These are phyloP conservation scores for Cynopterus sphinx DNA, from an alignment of 2,797 vertebrate genomes.

Conservation along the genomic window DNA sequence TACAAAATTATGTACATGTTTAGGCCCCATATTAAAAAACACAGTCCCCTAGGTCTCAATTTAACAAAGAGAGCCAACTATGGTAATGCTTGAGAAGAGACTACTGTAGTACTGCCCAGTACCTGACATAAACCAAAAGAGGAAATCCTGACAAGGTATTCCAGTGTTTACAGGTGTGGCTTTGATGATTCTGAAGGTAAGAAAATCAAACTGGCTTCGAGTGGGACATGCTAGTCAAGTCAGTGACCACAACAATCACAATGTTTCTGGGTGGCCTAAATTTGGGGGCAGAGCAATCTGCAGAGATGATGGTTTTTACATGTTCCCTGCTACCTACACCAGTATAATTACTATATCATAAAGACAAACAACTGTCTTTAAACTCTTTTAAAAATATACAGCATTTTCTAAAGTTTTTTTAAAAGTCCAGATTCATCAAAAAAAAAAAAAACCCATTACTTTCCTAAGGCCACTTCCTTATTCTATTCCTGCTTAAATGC, in stretches of 20 bases:
- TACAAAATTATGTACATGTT: slow-evolving; percentile 59
- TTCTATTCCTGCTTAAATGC: slow-evolving; percentile 90
- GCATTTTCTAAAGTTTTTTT: neutral
- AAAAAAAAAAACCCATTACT: slow-evolving; percentile 3
- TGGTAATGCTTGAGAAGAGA: neutral
- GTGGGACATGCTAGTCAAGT: neutral
- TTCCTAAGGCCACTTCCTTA: neutral
- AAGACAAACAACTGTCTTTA: neutral
- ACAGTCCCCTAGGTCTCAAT: neutral
- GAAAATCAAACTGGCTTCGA: slow-evolving; percentile 2
- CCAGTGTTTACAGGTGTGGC: neutral
- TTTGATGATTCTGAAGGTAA: slow-evolving; percentile 21
- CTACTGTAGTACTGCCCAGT: neutral
- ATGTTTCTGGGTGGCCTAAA: neutral
- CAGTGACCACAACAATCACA: neutral
- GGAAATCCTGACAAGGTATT: neutral
- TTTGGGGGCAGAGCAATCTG: neutral
- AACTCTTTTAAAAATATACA: neutral
- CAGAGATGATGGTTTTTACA: neutral
- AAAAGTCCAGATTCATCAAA: slow-evolving; percentile 3
- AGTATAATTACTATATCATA: neutral
- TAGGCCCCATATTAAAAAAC: neutral
- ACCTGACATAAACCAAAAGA: neutral
- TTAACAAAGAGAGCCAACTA: neutral
- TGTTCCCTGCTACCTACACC: neutral